Evolutionary conservation across 2,888 invertebrate genomes (phyloP), one percentile per base, ranked within the genome.

Genomic region (Ichneumoninae sp.): DNA sequence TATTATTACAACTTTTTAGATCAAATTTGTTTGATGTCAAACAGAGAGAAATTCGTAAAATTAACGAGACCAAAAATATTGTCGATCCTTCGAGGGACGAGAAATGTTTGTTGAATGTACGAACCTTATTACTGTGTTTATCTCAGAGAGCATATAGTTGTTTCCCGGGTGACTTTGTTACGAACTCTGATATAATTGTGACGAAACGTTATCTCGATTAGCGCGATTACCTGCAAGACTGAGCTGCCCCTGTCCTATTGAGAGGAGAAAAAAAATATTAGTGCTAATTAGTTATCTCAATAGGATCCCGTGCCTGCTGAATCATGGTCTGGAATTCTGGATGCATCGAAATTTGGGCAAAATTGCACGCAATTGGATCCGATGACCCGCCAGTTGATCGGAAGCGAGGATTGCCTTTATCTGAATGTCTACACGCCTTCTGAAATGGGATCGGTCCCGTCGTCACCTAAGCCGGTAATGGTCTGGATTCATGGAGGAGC

Each of bases 401-500:
- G 93, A 5, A 73, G 85, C 44, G 93, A 93, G 26, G 92, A 93
- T 71, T 93, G 93, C 60, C 88, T 93, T 4, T 91, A 91, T 70
- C 69, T 93, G 6, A 93, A 93, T 63, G 90, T 93, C 4, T 92
- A 91, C 82, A 66, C 81, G 22, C 71, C 73, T 5, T 8, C 40
- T 0, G 52, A 75, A 7, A 22, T 74, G 0, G 19, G 66, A 0
- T 22, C 36, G 3, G 63, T 6, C 8, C 47, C 36, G 54, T 44
- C 44, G 1, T 30, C 74, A 1, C 86, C 77, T 4, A 83, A 54
- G 33, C 82, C 92, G 0, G 91, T 92, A 6, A 92, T 92, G 91
- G 88, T 92, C 1, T 93, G 90, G 91, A 89, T 92, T 66, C 91
- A 93, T 68, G 92, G 92, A 0, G 92, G 93, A 13, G 89, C 77